Evolutionary conservation across 64 coral and sea anemone species (phyloP), one percentile per base, ranked within the genome.

Genomic region (Astreopora myriophthalma): DNA sequence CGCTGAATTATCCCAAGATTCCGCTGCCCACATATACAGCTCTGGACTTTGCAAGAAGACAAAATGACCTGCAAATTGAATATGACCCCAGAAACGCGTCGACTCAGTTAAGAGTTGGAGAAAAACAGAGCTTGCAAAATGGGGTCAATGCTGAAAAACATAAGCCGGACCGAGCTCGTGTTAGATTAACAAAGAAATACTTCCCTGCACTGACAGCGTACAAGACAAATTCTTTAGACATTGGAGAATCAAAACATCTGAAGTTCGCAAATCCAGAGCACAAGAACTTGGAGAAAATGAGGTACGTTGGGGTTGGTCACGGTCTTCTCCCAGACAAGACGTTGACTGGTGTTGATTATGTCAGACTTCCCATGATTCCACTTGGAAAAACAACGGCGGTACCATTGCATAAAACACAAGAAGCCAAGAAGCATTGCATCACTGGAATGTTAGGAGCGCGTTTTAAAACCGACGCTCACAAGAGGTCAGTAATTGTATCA

Each of bases 391-490:
- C 31, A 12, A 5, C 61, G 17, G 22, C 12, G 7, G 20, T 22
- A 57, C 34, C 24, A 83, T 63, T 57, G 1, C 79, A 63, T 25
- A 19, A 38, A 1, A 22, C 51, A 13, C 31, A 10, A 16, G 20
- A 34, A 60, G 74, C 3, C 36, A 52, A 49, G 33, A 82, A 35
- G 42, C 17, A 83, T 31, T 91, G 65, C 76, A 33, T 34, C 30
- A 83, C 64, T 36, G 42, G 19, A 66, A 72, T 91, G 76, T 17
- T 91, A 31, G 89, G 89, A 69, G 16, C 60, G n/a, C 76, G 75
- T 25, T 90, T 90, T 28, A 81, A 81, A 32, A 80, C 60, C 7
- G 75, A 90, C 25, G 88, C 88, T 9, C 88, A 90, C 35, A 26
- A 38, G 61, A 83, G 79, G 79, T n/a, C n/a, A n/a, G n/a, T 83